Conservation (phyloP, 2,888 invertebrate species). For the Drepanosiphum platanoidis region DNA sequence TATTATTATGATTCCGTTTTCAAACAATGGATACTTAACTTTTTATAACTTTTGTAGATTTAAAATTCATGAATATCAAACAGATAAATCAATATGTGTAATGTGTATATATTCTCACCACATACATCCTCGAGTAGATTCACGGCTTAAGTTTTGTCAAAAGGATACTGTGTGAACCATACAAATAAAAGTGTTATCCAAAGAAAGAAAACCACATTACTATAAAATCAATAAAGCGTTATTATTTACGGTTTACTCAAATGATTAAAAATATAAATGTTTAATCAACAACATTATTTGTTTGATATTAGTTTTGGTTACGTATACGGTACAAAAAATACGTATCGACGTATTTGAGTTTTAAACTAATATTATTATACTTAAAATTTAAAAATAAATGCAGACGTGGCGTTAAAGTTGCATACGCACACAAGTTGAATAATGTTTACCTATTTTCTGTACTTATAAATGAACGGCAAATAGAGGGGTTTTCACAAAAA, state of each 20-base stretch:
- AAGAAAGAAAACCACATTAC: no score
- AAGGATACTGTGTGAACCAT: no score
- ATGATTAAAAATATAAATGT: background rate
- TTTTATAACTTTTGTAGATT: no score
- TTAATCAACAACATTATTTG: background rate
- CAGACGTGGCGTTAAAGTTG: background rate
- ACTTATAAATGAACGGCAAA: background rate
- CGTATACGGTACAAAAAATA: background rate
- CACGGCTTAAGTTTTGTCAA: no score
- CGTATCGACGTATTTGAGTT: background rate
- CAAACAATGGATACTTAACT: no score
- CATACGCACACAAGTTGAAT: background rate
- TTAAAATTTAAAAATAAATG: slow-evolving; percentile 1
- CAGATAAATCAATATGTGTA: no score
- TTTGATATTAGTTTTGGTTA: background rate
- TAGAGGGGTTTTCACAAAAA: background rate
- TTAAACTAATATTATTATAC: background rate
- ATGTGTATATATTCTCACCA: no score
- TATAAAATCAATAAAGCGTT: no score
- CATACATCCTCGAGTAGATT: no score
- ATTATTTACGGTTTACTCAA: background rate
- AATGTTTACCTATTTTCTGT: background rate
- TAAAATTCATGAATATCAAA: no score
- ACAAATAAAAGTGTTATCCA: no score
- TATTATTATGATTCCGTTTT: no score